Evolutionary conservation across 2,797 vertebrate species (phyloP).

Genomic region (Eospalax fontanierii): DNA sequence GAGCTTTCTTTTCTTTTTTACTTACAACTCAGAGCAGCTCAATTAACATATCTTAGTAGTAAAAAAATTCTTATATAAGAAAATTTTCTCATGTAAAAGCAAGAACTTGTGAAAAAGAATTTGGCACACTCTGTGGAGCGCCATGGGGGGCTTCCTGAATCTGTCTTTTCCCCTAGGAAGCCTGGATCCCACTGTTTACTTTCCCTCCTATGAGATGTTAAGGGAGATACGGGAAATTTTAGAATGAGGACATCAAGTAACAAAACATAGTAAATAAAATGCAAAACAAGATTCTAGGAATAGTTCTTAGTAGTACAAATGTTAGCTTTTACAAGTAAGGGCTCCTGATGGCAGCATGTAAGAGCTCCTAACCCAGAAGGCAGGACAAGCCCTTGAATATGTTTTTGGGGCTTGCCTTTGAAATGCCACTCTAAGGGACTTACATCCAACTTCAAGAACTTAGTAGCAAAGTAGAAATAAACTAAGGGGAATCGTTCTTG

Average conservation of each 20-base stretch:
- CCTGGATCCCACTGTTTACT: not conserved
- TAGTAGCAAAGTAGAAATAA: conserved; percentile 49
- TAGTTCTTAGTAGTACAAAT: conserved; percentile 5
- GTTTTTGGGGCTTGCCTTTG: conserved; percentile 40
- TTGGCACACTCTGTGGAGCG: not conserved
- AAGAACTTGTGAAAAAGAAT: not conserved
- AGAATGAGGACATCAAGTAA: not conserved
- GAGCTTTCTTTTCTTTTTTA: not conserved
- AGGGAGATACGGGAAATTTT: not conserved
- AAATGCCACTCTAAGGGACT: not conserved
- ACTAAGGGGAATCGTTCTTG: not conserved
- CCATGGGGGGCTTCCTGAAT: not conserved
- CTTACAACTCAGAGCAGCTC: not conserved
- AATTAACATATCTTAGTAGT: not conserved
- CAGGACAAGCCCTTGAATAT: not conserved
- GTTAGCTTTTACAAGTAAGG: not conserved
- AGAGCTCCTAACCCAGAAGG: conserved; percentile 8
- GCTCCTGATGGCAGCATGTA: not conserved
- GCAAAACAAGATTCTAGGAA: not conserved
- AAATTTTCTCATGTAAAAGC: not conserved
- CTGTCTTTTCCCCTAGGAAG: not conserved
- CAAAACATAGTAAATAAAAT: conserved; percentile 28
- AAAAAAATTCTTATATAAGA: conserved; percentile 26
- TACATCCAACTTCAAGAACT: conserved; percentile 45
- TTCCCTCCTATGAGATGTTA: not conserved